Base-by-base conservation (phyloP, 2,888 invertebrate genomes). In the Polymixis flavicincta region DNA sequence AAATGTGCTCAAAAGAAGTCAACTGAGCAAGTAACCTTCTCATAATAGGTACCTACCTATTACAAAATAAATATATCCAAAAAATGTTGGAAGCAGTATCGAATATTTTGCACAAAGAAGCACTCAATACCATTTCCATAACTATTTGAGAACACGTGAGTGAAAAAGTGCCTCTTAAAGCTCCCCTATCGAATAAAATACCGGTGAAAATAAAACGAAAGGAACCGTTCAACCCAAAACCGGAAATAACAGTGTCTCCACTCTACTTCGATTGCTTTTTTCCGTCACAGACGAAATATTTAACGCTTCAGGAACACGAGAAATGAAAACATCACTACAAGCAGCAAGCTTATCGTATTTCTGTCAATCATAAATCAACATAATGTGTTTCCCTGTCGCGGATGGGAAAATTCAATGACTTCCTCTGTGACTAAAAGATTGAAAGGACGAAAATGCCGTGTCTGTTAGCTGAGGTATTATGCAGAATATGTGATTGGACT, bases 351-450 rank as follows among this genome's bases (percentile, higher is more conserved):
- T 67, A 67, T 71, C 66, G 32, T 63, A 59, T 68, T 65, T 50
- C 77, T 76, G 65, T 61, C 60, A 69, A 82, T 82, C 61, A 76
- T 55, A 74, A 69, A 80, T 80, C 67, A 79, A 57, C 66, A 59
- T 60, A 78, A 57, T 63, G 45, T 67, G 45, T 42, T 66, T 61
- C 13, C 54, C 32, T 52, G 55, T 52, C 61, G 50, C 25, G 28
- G 13, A 55, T 45, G 50, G 25, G 50, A 66, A 61, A 71, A 71
- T 71, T 57, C 25, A 71, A 61, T 61, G 42, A 42, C 28, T 55
- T 45, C 17, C 42, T 17, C 9, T 50, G 25, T 17, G 42, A 50
- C 42, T 42, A 4, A 66, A 71, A 66, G 37, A 77, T 55, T 48
- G n/a, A 70, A 52, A 28, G 28, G 28, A 19, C n/a, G 25, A 74